Evolutionary conservation across 37 sponge, comb jelly and placozoan species (phyloP).

Genomic region (Haliclona indistincta): DNA sequence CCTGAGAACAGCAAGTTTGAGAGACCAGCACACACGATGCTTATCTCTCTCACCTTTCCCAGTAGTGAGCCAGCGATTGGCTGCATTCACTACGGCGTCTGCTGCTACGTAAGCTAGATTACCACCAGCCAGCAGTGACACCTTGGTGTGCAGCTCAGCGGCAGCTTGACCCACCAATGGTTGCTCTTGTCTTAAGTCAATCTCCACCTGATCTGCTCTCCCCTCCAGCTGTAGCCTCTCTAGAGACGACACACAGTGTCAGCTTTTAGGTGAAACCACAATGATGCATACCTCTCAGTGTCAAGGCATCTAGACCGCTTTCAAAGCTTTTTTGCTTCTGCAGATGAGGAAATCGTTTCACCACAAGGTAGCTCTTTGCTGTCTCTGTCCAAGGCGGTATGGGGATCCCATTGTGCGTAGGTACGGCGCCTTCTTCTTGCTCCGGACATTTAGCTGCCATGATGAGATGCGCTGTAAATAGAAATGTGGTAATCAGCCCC

Average conservation of each 20-base stretch:
- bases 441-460: not conserved
- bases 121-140: conserved; percentile 47
- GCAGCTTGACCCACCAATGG: not conserved
- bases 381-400: conserved; percentile 41
- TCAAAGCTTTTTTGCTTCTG: conserved; percentile 29
- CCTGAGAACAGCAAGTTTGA: conserved; percentile 13
- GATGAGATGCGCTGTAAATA: not conserved
- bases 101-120: conserved; percentile 39
- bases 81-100: conserved; percentile 64
- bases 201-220: not conserved
- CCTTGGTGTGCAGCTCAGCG: conserved; percentile 28
- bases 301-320: conserved; percentile 22
- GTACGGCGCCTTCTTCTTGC: not conserved
- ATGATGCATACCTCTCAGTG: conserved; percentile 13
- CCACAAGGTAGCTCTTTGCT: conserved; percentile 26
- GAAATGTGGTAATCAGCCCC: no score
- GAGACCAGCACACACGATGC: not conserved
- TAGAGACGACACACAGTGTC: conserved; percentile 1
- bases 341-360: conserved; percentile 41
- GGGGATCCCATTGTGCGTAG: not conserved
- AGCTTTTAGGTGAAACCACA: no score
- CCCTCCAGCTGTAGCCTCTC: conserved; percentile 8
- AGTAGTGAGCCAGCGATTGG: conserved; percentile 49
- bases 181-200: not conserved
- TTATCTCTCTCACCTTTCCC: conserved; percentile 36